phyloP scores from a whole-genome alignment of 2,113 vertebrate genomes.

The Kobus ellipsiprymnus region DNA sequence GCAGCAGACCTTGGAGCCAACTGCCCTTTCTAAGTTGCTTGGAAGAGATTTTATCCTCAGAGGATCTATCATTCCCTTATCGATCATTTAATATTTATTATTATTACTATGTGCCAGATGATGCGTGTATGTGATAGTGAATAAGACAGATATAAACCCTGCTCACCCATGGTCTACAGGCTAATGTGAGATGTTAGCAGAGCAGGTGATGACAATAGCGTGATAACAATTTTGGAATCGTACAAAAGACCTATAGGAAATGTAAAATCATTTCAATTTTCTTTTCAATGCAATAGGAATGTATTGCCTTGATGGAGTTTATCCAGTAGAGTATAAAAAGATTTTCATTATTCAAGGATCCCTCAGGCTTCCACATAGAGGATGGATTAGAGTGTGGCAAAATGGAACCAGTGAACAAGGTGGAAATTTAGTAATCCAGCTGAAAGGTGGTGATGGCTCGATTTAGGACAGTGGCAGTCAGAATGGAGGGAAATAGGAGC shows the following conservation, averaged over 20 bases:
- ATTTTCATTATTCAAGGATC: neutral
- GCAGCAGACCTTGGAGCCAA: neutral
- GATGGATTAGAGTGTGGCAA: neutral
- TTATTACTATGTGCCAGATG: neutral
- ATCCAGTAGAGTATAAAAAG: neutral
- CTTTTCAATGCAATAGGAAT: neutral
- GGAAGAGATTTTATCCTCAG: neutral
- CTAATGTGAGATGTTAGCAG: neutral
- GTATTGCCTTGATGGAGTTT: neutral
- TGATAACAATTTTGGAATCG: neutral
- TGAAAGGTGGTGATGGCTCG: neutral
- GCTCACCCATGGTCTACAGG: fast-evolving
- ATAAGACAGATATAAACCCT: neutral
- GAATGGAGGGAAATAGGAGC: neutral
- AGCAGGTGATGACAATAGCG: neutral
- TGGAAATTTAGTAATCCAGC: neutral
- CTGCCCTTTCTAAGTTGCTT: neutral
- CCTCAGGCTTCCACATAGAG: neutral
- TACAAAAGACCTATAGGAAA: neutral
- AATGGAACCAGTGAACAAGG: neutral
- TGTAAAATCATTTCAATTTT: neutral
- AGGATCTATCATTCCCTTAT: neutral
- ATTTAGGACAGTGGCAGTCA: neutral
- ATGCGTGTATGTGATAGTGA: neutral
- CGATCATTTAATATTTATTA: neutral